phyloP scores from a whole-genome alignment of 35 echinoderm and acorn worm genomes.

The Eucidaris tribuloides region DNA sequence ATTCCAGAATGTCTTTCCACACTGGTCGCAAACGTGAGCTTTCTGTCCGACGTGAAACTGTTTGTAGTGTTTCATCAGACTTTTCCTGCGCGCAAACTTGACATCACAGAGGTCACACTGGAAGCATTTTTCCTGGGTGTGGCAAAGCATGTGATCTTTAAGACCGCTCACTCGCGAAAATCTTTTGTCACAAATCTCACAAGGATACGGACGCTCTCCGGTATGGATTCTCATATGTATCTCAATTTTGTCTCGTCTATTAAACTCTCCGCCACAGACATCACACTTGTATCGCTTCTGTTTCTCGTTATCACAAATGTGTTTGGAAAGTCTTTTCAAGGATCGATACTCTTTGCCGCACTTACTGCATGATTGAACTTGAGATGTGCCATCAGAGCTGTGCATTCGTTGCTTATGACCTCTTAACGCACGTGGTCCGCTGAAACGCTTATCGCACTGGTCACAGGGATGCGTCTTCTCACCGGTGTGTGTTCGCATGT shows the following conservation, averaged over 20 bases:
- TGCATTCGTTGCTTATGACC: background rate
- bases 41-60: background rate
- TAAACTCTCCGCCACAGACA: background rate
- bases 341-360: conserved; percentile 11
- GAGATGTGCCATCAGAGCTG: background rate
- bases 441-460: conserved; percentile 2
- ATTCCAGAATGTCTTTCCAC: conserved; percentile 15
- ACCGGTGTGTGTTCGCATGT: background rate
- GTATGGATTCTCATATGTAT: conserved; percentile 1
- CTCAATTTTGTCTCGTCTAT: background rate
- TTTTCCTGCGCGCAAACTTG: background rate
- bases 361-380: background rate
- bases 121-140: conserved; percentile 11
- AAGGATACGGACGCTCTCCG: background rate
- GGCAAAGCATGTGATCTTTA: conserved; percentile 17
- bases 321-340: conserved; percentile 7
- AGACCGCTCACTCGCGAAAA: background rate
- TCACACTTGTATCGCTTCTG: background rate
- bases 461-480: conserved; percentile 14
- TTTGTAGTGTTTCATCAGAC: background rate
- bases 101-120: conserved; percentile 13
- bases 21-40: conserved; percentile 8
- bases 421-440: background rate
- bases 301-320: background rate
- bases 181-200: conserved; percentile 19